Evolutionary conservation across 2,113 vertebrate genomes (phyloP).

Genomic region (Romanogobio albipinnatus): DNA sequence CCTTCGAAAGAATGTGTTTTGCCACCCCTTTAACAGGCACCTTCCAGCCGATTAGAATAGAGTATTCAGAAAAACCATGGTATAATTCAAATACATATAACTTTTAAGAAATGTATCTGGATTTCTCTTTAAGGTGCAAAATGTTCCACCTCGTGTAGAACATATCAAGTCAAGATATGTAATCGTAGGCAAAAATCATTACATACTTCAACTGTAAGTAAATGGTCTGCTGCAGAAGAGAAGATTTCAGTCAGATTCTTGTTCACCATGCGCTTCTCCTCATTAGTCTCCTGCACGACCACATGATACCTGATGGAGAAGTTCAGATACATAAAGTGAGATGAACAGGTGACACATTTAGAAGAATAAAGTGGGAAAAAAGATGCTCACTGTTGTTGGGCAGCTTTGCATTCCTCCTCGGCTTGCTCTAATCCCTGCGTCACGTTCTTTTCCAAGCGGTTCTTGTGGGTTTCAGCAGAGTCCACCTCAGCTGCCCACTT

Average conservation of each 20-base stretch:
- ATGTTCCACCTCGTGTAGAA: not conserved
- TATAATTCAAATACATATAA: no score
- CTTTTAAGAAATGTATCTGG: no score
- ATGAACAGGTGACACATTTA: not conserved
- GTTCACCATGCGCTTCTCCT: conserved; percentile 71
- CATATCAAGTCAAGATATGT: not conserved
- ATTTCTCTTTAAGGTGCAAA: no score
- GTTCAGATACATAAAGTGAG: not conserved
- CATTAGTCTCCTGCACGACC: conserved; percentile 78
- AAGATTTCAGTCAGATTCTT: conserved; percentile 73
- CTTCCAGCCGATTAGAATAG: no score
- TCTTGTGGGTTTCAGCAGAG: conserved; percentile 70
- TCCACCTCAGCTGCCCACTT: conserved; percentile 74
- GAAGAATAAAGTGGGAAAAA: not conserved
- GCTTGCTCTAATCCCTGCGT: conserved; percentile 71
- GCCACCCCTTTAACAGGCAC: no score
- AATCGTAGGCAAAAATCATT: not conserved
- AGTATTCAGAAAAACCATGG: no score
- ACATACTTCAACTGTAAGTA: conserved; percentile 71
- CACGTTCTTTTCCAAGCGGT: conserved; percentile 75
- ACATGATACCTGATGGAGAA: conserved; percentile 72
- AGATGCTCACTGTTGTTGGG: conserved; percentile 74
- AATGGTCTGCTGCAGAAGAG: conserved; percentile 67
- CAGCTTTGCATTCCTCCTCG: conserved; percentile 71
- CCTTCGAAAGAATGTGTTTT: no score